Evolutionary conservation across 53 echinoderm and acorn worm species (phyloP), one percentile per base, ranked within the genome.

Genomic region (Paracentrotus lividus): DNA sequence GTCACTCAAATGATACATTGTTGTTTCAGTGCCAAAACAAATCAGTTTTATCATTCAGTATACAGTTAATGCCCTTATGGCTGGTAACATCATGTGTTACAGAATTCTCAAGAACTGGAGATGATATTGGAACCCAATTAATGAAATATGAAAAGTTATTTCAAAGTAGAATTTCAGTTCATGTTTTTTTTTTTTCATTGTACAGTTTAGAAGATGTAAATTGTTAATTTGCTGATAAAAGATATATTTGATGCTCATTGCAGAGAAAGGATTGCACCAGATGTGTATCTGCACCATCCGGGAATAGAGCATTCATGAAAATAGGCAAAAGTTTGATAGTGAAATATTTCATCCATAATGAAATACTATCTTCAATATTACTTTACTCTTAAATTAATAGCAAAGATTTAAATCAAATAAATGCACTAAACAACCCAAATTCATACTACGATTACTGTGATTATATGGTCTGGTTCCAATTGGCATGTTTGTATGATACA

Each of bases 1-100:
- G 81, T 81, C 81, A 81, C 81, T 81, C 81, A 81, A 72, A 40
- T 72, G 36, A 72, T 72, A 72, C 72, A n/a, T n/a, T n/a, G n/a
- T n/a, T n/a, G n/a, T n/a, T n/a, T n/a, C n/a, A n/a, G n/a, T n/a
- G n/a, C n/a, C n/a, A n/a, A n/a, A n/a, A n/a, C n/a, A n/a, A n/a
- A n/a, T n/a, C n/a, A n/a, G n/a, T n/a, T n/a, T n/a, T n/a, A n/a
- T n/a, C n/a, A n/a, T n/a, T n/a, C n/a, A n/a, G n/a, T n/a, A n/a
- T n/a, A n/a, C n/a, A n/a, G n/a, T n/a, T n/a, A n/a, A n/a, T n/a
- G n/a, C n/a, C n/a, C n/a, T n/a, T n/a, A n/a, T n/a, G n/a, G n/a
- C n/a, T n/a, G n/a, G n/a, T n/a, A n/a, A n/a, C n/a, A 72, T 72
- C 36, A 72, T 13, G 72, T 40, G 40, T n/a, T n/a, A n/a, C 61